phyloP scores from a whole-genome alignment of 2,888 invertebrate genomes.

The Mythimna pallens region DNA sequence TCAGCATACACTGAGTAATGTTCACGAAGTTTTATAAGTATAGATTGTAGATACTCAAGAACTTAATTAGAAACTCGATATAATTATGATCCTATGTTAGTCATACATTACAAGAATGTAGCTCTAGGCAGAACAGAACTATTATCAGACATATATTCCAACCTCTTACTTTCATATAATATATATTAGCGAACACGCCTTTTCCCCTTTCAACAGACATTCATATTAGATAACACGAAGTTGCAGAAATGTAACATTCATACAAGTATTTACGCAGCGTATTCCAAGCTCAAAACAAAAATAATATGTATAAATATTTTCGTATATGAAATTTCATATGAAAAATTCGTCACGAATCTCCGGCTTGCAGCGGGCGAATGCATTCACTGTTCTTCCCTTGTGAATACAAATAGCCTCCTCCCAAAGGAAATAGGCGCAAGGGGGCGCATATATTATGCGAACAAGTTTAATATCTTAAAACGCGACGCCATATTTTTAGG shows the following conservation, averaged over 20 bases:
- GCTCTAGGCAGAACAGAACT: background rate
- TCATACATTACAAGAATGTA: no score
- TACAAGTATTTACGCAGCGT: slow-evolving; percentile 40
- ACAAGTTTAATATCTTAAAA: slow-evolving; percentile 81
- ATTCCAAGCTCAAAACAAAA: slow-evolving; percentile 55
- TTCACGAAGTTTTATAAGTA: background rate
- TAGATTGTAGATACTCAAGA: background rate
- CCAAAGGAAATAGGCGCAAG: slow-evolving; percentile 72
- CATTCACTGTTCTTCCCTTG: slow-evolving; percentile 77
- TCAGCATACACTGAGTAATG: no score
- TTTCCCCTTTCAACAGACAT: slow-evolving; percentile 35
- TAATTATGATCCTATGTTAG: background rate
- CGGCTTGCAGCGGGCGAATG: slow-evolving; percentile 77
- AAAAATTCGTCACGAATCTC: slow-evolving; percentile 75
- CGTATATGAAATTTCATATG: slow-evolving; percentile 69
- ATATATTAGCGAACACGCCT: slow-evolving; percentile 20
- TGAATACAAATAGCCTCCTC: slow-evolving; percentile 83
- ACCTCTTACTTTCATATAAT: slow-evolving; percentile 5
- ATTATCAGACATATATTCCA: background rate
- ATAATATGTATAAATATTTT: slow-evolving; percentile 66
- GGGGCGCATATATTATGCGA: slow-evolving; percentile 78
- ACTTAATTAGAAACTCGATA: background rate
- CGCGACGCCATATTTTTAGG: slow-evolving; percentile 67
- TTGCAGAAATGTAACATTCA: slow-evolving; percentile 50
- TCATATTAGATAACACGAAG: slow-evolving; percentile 39